Conservation (phyloP, 2,888 invertebrate genomes). For the Esperia sulphurella region DNA sequence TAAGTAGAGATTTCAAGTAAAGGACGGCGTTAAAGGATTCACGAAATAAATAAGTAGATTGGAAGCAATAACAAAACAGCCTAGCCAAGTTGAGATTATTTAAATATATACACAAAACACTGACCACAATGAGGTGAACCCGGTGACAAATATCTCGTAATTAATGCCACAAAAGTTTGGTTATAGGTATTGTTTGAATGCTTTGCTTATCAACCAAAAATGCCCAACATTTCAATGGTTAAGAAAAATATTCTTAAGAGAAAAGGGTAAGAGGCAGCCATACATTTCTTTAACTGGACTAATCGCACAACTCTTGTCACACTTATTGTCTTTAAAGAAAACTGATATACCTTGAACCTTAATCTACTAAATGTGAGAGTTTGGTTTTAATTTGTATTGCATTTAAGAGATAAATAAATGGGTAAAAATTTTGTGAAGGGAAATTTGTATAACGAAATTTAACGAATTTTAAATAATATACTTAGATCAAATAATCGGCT, state of each 20-base stretch:
- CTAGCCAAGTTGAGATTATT: slow-evolving; percentile 34
- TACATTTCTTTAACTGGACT: too few relatives aligned
- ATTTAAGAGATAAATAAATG: too few relatives aligned
- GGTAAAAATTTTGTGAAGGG: too few relatives aligned
- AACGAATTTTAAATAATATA: too few relatives aligned
- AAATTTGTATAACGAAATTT: too few relatives aligned
- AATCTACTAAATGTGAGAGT: too few relatives aligned
- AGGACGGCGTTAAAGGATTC: slow-evolving; percentile 64
- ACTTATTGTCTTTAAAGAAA: too few relatives aligned
- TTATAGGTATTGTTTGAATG: slow-evolving; percentile 29
- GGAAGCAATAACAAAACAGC: slow-evolving; percentile 60
- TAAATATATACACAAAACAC: slow-evolving; percentile 64
- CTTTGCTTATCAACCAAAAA: slow-evolving; percentile 38
- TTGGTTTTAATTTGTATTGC: too few relatives aligned
- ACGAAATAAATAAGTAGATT: slow-evolving; percentile 37
- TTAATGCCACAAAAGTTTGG: slow-evolving; percentile 62
- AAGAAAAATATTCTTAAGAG: slow-evolving; percentile 30
- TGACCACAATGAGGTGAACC: slow-evolving; percentile 70
- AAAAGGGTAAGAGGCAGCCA: too few relatives aligned
- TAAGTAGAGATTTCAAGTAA: slow-evolving; percentile 71
- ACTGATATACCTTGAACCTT: too few relatives aligned
- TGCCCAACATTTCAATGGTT: slow-evolving; percentile 43
- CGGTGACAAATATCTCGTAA: slow-evolving; percentile 35
- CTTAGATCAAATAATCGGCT: too few relatives aligned
- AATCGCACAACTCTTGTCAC: too few relatives aligned